Conservation (phyloP, 1,140 invertebrate species). For the Meloidogyne hapla region DNA sequence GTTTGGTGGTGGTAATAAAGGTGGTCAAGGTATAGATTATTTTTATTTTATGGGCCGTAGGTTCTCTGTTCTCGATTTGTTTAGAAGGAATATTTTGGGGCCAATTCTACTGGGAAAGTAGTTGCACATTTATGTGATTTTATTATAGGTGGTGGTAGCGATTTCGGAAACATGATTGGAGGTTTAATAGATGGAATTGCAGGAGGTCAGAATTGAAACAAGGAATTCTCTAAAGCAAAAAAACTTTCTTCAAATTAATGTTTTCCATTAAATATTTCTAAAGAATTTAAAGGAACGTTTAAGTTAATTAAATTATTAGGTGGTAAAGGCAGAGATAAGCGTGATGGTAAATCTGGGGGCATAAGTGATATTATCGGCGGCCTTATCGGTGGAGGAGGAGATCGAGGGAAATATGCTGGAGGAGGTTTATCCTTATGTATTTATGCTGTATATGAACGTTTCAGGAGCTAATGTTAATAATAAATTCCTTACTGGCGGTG, state of each 20-base stretch:
- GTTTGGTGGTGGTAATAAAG: constrained; percentile 39
- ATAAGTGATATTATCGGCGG: constrained; percentile 43
- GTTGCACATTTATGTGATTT: too few species aligned
- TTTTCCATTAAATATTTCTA: too few species aligned
- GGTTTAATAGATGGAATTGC: constrained; percentile 29
- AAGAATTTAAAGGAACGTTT: too few species aligned
- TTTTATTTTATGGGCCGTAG: too few species aligned
- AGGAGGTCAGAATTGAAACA: background rate
- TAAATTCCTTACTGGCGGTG: constrained; percentile 53
- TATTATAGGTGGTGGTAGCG: constrained; percentile 27
- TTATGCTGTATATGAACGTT: constrained; percentile 17
- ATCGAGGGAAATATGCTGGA: constrained; percentile 49
- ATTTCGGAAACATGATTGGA: constrained; percentile 33
- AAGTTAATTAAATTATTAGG: background rate
- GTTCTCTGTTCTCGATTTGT: too few species aligned
- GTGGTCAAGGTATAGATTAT: constrained; percentile 29
- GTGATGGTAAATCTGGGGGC: background rate
- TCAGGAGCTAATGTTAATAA: constrained; percentile 54
- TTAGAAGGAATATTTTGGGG: too few species aligned
- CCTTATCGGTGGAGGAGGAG: constrained; percentile 52
- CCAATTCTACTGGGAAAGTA: background rate
- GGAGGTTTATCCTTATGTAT: constrained; percentile 37
- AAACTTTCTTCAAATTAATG: too few species aligned
- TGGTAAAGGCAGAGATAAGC: background rate
- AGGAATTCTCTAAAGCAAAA: too few species aligned